Evolutionary conservation across 2,113 vertebrate genomes (phyloP).

Genomic region (Pogona vitticeps): DNA sequence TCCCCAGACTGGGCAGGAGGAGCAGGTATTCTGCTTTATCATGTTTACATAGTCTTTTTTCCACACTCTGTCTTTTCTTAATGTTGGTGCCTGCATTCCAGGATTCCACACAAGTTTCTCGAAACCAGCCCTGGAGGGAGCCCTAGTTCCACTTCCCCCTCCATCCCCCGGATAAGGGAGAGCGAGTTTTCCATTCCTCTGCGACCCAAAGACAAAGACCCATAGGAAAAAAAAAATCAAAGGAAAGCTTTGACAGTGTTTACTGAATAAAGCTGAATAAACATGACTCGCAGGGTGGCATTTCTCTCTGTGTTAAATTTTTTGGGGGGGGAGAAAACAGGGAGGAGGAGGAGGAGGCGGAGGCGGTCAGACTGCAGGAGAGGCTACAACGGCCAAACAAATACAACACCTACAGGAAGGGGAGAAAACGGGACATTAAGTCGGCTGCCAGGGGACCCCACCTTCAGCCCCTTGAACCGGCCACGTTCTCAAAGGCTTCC

Average conservation of each 20-base stretch:
- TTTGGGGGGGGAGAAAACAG: neutral
- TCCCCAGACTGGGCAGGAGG: neutral
- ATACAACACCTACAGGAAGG: neutral
- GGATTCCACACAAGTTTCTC: neutral
- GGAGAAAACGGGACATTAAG: neutral
- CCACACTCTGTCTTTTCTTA: too few species aligned
- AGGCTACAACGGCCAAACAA: fast-evolving
- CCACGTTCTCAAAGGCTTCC: too few species aligned
- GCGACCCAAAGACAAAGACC: fast-evolving
- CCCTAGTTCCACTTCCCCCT: neutral
- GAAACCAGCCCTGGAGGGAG: neutral
- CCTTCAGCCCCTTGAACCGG: too few species aligned
- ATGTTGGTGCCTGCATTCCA: neutral
- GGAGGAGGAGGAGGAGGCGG: neutral
- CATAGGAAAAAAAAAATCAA: too few species aligned
- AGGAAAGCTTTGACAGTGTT: neutral
- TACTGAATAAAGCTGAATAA: neutral
- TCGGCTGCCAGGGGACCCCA: too few species aligned
- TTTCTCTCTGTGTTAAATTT: neutral
- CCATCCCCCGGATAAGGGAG: neutral
- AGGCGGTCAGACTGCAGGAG: too few species aligned
- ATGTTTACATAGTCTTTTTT: neutral
- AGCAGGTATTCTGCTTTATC: neutral
- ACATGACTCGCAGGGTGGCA: too few species aligned
- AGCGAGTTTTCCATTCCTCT: neutral